Evolutionary conservation across 2,888 invertebrate species (phyloP).

Genomic region (Amaurobius ferox): DNA sequence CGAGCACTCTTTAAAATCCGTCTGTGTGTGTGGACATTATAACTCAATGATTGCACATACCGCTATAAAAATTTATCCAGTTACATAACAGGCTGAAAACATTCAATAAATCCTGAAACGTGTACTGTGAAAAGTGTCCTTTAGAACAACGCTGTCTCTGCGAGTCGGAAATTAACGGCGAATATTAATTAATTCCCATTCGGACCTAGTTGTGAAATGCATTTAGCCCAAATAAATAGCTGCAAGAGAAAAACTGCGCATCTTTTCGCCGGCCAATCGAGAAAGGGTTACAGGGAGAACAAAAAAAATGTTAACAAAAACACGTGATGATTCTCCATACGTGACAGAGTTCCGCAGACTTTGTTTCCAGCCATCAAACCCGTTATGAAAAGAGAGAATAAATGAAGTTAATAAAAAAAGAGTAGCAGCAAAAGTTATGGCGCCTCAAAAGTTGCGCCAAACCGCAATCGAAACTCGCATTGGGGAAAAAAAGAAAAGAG

Average conservation of each 20-base stretch:
- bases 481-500: not conserved
- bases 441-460: conserved; percentile 18
- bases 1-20: too few relatives aligned
- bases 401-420: not conserved
- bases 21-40: too few relatives aligned
- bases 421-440: not conserved
- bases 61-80: too few relatives aligned
- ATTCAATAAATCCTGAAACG: too few relatives aligned
- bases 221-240: not conserved
- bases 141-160: too few relatives aligned
- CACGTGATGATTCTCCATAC: conserved; percentile 27
- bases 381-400: conserved; percentile 23
- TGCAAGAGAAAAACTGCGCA: not conserved
- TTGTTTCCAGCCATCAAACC: conserved; percentile 29
- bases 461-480: conserved; percentile 5
- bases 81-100: too few relatives aligned
- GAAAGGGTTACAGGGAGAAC: not conserved
- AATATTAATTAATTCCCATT: not conserved
- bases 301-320: conserved; percentile 15
- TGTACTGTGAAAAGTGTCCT: too few relatives aligned
- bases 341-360: conserved; percentile 23
- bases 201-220: not conserved
- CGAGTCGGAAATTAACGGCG: too few relatives aligned
- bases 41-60: too few relatives aligned
- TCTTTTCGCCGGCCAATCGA: not conserved